These are phyloP conservation scores for Chironomus tepperi DNA, from an alignment of 1,140 invertebrate species.

Conservation along the genomic window DNA sequence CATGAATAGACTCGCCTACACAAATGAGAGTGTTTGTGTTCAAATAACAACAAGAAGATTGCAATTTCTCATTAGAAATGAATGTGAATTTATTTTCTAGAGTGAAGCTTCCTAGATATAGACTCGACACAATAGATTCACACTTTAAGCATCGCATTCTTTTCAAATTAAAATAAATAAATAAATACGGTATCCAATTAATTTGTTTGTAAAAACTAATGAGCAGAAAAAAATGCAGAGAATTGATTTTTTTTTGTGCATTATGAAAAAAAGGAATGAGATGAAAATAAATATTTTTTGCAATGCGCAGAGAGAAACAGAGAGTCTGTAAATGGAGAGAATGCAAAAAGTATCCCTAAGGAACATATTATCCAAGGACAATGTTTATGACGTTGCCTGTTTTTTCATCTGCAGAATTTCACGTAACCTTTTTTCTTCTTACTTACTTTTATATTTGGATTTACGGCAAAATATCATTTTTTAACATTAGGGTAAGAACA, in stretches of 20 bases:
- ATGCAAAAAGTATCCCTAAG: background rate
- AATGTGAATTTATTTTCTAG: no score
- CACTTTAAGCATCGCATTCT: no score
- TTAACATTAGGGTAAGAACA: no score
- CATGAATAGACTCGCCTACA: background rate
- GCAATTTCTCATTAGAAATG: no score
- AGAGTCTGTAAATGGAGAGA: background rate
- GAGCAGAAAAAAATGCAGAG: background rate
- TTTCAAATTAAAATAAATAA: no score
- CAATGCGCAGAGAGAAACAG: background rate
- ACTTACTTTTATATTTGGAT: no score
- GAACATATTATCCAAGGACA: constrained; percentile 11
- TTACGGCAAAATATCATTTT: background rate
- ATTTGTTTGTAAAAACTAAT: background rate
- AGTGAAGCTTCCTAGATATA: no score
- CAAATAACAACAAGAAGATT: no score
- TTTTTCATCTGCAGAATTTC: no score
- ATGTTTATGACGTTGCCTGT: background rate
- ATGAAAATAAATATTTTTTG: background rate
- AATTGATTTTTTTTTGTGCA: background rate
- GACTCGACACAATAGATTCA: no score
- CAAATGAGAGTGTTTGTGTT: background rate
- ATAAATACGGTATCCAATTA: no score
- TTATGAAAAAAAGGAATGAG: background rate
- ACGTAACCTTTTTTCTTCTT: no score